These are phyloP conservation scores for Halisarca cf. caerulea DNA, from an alignment of 37 sponge, comb jelly and placozoan species.

Conservation along the genomic window DNA sequence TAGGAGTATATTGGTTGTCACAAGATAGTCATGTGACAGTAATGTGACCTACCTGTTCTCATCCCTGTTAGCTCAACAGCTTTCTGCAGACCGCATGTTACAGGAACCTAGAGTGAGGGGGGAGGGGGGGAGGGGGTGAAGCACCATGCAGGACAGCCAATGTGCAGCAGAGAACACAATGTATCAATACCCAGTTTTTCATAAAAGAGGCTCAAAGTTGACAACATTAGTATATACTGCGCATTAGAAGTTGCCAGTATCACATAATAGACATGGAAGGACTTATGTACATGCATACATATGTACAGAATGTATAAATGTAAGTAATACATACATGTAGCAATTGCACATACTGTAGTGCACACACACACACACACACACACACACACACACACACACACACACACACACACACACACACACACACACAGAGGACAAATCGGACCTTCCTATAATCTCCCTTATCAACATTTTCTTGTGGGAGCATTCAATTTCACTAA, in stretches of 20 bases:
- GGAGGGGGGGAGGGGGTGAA: background rate
- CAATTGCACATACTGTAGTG: background rate
- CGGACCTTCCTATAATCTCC: too few species aligned
- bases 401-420: conserved; percentile 9
- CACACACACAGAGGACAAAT: too few species aligned
- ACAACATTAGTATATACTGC: background rate
- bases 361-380: conserved; percentile 25
- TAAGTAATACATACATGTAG: too few species aligned
- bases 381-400: background rate
- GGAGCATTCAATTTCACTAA: too few species aligned
- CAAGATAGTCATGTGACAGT: background rate
- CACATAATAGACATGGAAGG: background rate
- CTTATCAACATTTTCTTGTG: too few species aligned
- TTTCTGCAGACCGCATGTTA: background rate
- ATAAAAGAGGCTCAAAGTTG: background rate
- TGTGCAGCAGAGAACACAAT: too few species aligned
- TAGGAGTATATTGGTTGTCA: too few species aligned
- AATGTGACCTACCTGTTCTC: conserved; percentile 25
- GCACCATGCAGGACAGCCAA: too few species aligned
- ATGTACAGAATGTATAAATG: too few species aligned
- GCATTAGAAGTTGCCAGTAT: background rate
- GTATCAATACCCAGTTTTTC: too few species aligned
- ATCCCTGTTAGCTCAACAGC: background rate
- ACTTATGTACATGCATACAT: background rate
- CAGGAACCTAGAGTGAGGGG: background rate